Evolutionary conservation across 92 coral and sea anemone species (phyloP).

Genomic region (Diadumene lineata): DNA sequence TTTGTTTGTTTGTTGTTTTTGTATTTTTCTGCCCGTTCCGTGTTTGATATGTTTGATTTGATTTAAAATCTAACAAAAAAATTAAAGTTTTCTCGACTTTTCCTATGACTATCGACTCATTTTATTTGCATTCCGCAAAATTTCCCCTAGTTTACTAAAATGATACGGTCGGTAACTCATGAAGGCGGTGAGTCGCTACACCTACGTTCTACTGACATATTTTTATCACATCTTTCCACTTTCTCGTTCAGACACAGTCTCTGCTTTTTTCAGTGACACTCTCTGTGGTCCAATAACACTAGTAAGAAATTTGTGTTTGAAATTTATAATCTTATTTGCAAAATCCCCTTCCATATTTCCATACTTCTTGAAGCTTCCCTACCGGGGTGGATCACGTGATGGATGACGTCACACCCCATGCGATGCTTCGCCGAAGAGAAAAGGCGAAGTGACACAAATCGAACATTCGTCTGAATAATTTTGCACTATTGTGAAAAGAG

Average conservation of each 20-base stretch:
- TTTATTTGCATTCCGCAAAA: too few relatives aligned
- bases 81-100: too few relatives aligned
- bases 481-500: constrained; percentile 20
- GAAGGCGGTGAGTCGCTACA: too few relatives aligned
- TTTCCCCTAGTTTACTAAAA: too few relatives aligned
- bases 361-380: constrained; percentile 6
- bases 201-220: too few relatives aligned
- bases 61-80: too few relatives aligned
- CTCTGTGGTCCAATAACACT: neutral
- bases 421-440: constrained; percentile 40
- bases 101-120: too few relatives aligned
- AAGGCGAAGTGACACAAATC: constrained; percentile 21
- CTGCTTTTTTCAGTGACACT: neutral
- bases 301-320: neutral
- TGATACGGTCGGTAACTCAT: too few relatives aligned
- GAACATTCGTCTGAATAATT: constrained; percentile 53
- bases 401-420: constrained; percentile 61
- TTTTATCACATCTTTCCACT: neutral
- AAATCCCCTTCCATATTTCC: neutral
- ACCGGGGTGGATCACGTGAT: constrained; percentile 54
- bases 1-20: neutral
- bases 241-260: neutral
- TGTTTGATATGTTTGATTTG: too few relatives aligned
- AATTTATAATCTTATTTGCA: neutral
- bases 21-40: neutral